Conservation (phyloP, 2,888 invertebrate genomes). For the Dioctria rufipes region DNA sequence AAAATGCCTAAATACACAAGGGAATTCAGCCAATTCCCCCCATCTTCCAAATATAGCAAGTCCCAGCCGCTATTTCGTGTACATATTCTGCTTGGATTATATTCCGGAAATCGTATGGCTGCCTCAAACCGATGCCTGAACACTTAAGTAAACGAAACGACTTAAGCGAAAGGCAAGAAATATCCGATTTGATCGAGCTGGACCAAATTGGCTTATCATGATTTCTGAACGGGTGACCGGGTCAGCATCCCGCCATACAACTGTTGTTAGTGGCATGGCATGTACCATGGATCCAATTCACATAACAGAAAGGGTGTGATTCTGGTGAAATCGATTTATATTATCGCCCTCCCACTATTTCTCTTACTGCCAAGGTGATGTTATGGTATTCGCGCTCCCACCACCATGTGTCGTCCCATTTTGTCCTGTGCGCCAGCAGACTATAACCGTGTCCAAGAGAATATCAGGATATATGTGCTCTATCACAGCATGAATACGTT, state of each 20-base stretch:
- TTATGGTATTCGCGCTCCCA: not conserved
- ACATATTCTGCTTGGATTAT: constrained; percentile 25
- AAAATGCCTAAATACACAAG: constrained; percentile 35
- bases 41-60: not conserved
- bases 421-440: too few species aligned
- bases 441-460: not conserved
- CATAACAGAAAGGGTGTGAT: constrained; percentile 53
- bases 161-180: constrained; percentile 39
- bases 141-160: constrained; percentile 52
- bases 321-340: constrained; percentile 58
- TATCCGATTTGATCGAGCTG: constrained; percentile 48
- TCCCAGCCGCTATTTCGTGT: too few species aligned
- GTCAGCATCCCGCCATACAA: constrained; percentile 24
- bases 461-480: constrained; percentile 42
- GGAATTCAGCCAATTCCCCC: not conserved
- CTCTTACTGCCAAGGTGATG: not conserved
- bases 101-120: constrained; percentile 37
- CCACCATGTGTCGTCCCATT: not conserved
- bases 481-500: constrained; percentile 26
- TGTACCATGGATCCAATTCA: constrained; percentile 37
- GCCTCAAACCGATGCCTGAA: constrained; percentile 16
- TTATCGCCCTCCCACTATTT: constrained; percentile 41
- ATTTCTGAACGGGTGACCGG: constrained; percentile 47
- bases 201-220: constrained; percentile 59
- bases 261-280: constrained; percentile 16